Conservation (phyloP, 1,140 invertebrate genomes). For the Papilio machaon region DNA sequence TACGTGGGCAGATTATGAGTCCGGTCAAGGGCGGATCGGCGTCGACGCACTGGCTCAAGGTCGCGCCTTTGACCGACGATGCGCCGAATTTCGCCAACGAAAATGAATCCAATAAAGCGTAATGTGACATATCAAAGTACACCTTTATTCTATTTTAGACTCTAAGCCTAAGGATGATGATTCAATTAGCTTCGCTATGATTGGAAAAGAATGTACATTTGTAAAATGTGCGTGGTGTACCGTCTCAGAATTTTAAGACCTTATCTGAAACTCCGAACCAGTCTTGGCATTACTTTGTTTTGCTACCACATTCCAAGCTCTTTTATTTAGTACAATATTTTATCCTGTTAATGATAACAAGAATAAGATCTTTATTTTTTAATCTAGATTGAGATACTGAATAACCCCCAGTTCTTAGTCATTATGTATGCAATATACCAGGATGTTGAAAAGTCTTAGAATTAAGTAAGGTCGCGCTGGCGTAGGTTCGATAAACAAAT, state of each 20-base stretch:
- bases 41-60: conserved; percentile 57
- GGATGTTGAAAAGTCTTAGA: conserved; percentile 2
- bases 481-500: conserved; percentile 23
- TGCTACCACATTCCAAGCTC: neutral
- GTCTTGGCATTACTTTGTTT: conserved; percentile 22
- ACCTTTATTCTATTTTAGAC: conserved; percentile 41
- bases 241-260: conserved; percentile 28
- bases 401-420: neutral
- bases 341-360: neutral
- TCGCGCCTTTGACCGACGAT: conserved; percentile 58
- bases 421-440: neutral
- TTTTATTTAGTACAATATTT: neutral
- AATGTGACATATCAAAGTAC: conserved; percentile 12
- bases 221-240: neutral
- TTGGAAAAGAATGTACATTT: neutral
- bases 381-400: neutral
- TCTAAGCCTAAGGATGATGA: conserved; percentile 39
- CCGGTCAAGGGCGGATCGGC: conserved; percentile 64
- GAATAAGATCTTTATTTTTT: neutral
- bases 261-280: conserved; percentile 28
- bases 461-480: conserved; percentile 19
- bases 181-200: conserved; percentile 1
- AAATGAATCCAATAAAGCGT: conserved; percentile 33
- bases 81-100: conserved; percentile 51
- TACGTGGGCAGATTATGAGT: conserved; percentile 59